Conservation (phyloP, 2,797 vertebrate genomes). For the Gymnocypris eckloni region DNA sequence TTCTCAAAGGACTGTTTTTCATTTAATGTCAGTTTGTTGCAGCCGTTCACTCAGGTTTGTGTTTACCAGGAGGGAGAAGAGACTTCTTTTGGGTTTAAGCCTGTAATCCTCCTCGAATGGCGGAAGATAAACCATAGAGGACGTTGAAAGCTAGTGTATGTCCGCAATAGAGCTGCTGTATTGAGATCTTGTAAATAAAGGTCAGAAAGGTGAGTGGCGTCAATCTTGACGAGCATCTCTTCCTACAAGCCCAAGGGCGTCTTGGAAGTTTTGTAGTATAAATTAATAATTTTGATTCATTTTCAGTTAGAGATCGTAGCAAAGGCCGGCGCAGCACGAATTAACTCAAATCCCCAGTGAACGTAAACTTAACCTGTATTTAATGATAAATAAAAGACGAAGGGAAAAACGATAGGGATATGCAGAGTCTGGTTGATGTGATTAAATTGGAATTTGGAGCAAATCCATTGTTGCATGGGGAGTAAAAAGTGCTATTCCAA, state of each 20-base stretch:
- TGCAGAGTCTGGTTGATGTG: constrained; percentile 49
- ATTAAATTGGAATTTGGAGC: constrained; percentile 55
- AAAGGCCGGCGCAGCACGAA: constrained; percentile 37
- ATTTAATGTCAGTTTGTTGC: constrained; percentile 17
- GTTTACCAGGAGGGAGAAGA: constrained; percentile 14
- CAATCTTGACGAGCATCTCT: neutral
- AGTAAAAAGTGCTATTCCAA: constrained; percentile 43
- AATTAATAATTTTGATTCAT: constrained; percentile 76
- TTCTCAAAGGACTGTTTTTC: constrained; percentile 28
- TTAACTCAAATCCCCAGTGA: constrained; percentile 54
- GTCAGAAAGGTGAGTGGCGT: constrained; percentile 19
- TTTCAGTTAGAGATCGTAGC: constrained; percentile 56
- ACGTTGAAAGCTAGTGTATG: neutral
- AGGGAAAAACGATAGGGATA: constrained; percentile 24
- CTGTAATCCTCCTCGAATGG: constrained; percentile 29
- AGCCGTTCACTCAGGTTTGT: constrained; percentile 6
- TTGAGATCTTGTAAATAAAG: constrained; percentile 37
- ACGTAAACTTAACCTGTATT: constrained; percentile 57
- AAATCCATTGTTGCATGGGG: constrained; percentile 57
- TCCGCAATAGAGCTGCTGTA: constrained; percentile 1
- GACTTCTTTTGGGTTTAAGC: neutral
- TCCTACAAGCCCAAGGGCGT: constrained; percentile 59
- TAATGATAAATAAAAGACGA: constrained; percentile 63
- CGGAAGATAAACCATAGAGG: constrained; percentile 34
- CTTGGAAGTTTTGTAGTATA: constrained; percentile 79